Base-by-base conservation (phyloP, 2,888 invertebrate genomes). In the Agapostemon virescens region DNA sequence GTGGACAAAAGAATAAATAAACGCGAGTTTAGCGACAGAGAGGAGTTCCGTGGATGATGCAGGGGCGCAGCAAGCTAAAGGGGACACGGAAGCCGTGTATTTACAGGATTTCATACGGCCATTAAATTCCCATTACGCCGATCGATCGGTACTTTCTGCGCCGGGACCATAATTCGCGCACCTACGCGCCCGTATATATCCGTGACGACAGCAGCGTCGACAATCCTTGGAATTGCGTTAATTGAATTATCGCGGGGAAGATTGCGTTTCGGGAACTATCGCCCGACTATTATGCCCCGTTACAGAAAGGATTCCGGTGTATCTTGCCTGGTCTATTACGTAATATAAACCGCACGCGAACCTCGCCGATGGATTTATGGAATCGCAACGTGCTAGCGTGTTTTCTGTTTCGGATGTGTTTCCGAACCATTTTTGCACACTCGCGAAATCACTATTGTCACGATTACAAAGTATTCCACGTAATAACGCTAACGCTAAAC, bases 81-180 rank as follows among this genome's bases (percentile, higher is more conserved):
- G 67, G 15, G 23, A 40, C 45, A 7, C 42, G 69, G 58, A 73
- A 38, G 38, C 63, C 81, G 81, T 80, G 84, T 86, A 82, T 88
- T 86, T 86, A 83, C 75, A 73, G 77, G 84, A 87, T 88, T 85
- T 88, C 82, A 75, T 81, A 82, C 82, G 82, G 79, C 78, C 84
- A 88, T 88, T 89, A 88, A 89, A 84, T 86, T 87, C 81, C 85
- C 84, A 85, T 89, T 87, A 83, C 76, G 83, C 79, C 83, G 84
- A 88, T 87, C 82, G 81, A 82, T 87, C 85, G 79, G 73, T 79
- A 88, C 84, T 88, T 85, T 87, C 81, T 78, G 64, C 76, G 61
- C 55, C 64, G 71, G 49, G 63, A 71, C 73, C 63, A 76, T 85
- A 79, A 85, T 79, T 85, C 67, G 67, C 33, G 67, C 67, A 36